Conservation (phyloP, 2,888 invertebrate genomes). For the Eristalis intricaria region DNA sequence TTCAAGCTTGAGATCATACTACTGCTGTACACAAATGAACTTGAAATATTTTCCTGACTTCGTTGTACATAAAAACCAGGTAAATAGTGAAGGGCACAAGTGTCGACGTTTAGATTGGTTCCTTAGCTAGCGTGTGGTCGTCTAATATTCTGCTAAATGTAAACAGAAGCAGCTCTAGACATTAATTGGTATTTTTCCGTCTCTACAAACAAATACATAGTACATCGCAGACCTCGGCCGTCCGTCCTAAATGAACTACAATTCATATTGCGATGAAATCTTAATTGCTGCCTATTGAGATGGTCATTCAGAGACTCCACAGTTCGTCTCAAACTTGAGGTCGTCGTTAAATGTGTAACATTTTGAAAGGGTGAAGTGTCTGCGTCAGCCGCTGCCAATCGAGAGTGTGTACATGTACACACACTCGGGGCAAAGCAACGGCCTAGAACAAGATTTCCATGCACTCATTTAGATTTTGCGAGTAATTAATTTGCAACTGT, state of each 20-base stretch:
- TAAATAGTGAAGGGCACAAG: too few species aligned
- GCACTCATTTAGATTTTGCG: conserved; percentile 31
- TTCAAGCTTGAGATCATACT: neutral
- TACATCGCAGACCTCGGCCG: neutral
- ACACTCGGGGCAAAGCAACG: neutral
- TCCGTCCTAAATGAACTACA: conserved; percentile 2
- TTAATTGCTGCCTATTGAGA: conserved; percentile 43
- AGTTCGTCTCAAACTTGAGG: conserved; percentile 32
- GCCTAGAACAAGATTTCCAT: conserved; percentile 28
- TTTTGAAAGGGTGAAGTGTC: conserved; percentile 32
- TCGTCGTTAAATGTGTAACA: conserved; percentile 28
- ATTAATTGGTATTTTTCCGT: too few species aligned
- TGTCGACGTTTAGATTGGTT: too few species aligned
- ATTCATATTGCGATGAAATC: conserved; percentile 32
- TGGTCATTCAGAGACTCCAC: conserved; percentile 33
- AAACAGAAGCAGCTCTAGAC: too few species aligned
- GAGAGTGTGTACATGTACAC: neutral
- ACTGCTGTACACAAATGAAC: neutral
- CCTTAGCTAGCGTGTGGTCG: too few species aligned
- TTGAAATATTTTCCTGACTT: too few species aligned
- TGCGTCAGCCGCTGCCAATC: neutral
- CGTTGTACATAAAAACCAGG: too few species aligned
- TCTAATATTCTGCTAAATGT: too few species aligned
- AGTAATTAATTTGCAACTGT: conserved; percentile 69
- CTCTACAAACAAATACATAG: neutral